These are phyloP conservation scores for Watersipora subatra DNA, from an alignment of 1,140 invertebrate genomes.

Conservation along the genomic window DNA sequence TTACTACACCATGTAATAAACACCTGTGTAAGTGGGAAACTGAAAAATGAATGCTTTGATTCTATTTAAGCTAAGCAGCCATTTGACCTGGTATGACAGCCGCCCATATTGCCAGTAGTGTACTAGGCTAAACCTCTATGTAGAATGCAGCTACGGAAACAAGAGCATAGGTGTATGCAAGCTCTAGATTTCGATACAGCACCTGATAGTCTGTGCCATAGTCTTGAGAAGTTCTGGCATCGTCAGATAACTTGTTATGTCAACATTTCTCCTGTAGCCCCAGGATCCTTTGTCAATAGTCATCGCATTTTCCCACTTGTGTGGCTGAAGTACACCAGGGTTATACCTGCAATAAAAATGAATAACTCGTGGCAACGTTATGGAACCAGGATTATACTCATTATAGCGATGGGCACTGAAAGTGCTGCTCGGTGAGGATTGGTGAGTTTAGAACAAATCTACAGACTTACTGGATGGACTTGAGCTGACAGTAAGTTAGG, in stretches of 20 bases:
- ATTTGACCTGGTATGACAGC: no score
- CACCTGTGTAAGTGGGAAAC: no score
- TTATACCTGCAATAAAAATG: neutral
- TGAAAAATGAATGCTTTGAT: no score
- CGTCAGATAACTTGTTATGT: constrained; percentile 54
- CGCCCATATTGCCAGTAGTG: no score
- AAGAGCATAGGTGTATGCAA: no score
- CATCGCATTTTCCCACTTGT: constrained; percentile 49
- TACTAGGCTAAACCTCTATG: no score
- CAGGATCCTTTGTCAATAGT: constrained; percentile 74
- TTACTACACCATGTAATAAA: no score
- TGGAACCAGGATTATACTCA: neutral
- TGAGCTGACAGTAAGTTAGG: neutral
- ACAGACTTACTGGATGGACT: neutral
- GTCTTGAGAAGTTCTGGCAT: constrained; percentile 55
- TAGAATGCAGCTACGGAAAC: no score
- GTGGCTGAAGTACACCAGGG: constrained; percentile 15
- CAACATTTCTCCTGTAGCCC: constrained; percentile 47
- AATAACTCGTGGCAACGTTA: neutral
- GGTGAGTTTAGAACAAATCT: neutral
- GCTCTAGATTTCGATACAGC: no score
- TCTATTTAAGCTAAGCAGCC: no score
- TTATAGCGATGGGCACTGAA: neutral
- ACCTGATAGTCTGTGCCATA: constrained; percentile 54
- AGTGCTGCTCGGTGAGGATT: no score